A percentile compares a stretch with the other conserved stretches of the same genome.
These are phyloP conservation scores for Parascotia fuliginaria DNA, from an alignment of 2,888 invertebrate species.

Conservation along the genomic window DNA sequence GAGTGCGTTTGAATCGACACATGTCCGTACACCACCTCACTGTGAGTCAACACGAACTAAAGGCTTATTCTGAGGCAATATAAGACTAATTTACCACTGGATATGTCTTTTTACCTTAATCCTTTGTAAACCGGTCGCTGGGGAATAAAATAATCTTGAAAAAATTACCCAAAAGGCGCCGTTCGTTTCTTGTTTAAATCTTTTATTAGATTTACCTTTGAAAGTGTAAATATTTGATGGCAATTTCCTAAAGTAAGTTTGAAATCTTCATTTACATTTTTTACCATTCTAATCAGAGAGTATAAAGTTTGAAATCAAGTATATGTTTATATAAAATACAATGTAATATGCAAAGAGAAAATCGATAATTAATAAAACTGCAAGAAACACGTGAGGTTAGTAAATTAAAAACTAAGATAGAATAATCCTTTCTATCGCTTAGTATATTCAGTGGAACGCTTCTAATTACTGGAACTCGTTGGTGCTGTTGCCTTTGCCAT, in stretches of 20 bases:
- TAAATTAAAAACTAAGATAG: slow-evolving; percentile 29
- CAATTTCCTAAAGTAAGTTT: not conserved
- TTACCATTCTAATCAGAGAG: too few species aligned
- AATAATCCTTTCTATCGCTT: slow-evolving; percentile 51
- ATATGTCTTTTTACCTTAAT: slow-evolving; percentile 12
- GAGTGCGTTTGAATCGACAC: slow-evolving; percentile 79
- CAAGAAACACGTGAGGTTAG: too few species aligned
- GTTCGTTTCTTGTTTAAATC: slow-evolving; percentile 1
- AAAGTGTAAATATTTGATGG: slow-evolving; percentile 1
- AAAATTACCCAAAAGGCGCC: not conserved
- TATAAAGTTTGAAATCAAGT: too few species aligned
- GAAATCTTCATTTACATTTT: not conserved
- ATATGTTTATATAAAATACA: too few species aligned
- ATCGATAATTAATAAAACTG: too few species aligned
- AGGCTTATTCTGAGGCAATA: slow-evolving; percentile 39
- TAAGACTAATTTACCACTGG: slow-evolving; percentile 25
- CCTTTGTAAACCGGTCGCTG: slow-evolving; percentile 1
- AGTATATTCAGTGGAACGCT: slow-evolving; percentile 54
- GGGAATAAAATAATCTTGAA: slow-evolving; percentile 8
- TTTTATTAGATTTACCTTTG: slow-evolving; percentile 3
- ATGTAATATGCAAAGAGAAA: too few species aligned
- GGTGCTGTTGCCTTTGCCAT: slow-evolving; percentile 53
- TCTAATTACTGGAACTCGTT: slow-evolving; percentile 61
- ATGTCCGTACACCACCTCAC: slow-evolving; percentile 47
- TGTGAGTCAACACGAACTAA: slow-evolving; percentile 53